Evolutionary conservation across 2,797 vertebrate species (phyloP), one percentile per base, ranked within the genome.

Genomic region (Brachyrhaphis roseni): DNA sequence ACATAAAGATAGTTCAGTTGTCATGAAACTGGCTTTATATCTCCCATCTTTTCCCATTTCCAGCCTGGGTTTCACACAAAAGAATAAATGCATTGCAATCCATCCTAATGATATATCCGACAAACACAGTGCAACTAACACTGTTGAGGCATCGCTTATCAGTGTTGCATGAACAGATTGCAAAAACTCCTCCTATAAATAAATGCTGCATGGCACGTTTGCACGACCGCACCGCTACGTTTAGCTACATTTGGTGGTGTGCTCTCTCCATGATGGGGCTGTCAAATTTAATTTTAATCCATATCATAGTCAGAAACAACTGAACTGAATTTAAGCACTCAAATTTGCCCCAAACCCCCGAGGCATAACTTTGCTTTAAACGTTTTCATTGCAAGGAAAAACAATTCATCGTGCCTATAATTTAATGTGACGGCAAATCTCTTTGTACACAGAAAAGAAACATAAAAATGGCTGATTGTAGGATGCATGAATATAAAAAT

Each of bases 401-500:
- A 88, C 80, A 83, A 86, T 86, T 88, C 79, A 87, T 86, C 82
- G 82, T 55, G 57, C n/a, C 55, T 84, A 86, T 93, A 85, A 93
- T 91, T 90, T 62, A 84, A 86, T 36, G 72, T 87, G 88, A 91
- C 53, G 34, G 10, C 39, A 45, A 85, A 80, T 86, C 70, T 89
- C 73, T 82, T 76, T 75, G 78, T 84, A 76, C 75, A 75, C 79
- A 82, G 34, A 55, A 70, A 87, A 77, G 59, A 85, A 72, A 81
- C 34, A 64, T 55, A 49, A 78, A 74, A 20, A 47, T 62, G 34
- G 26, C 39, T 28, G 31, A 1, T 23, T 72, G 72, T 75, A 64
- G 72, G 75, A 86, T 6, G 31, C 80, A 84, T 83, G 78, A 90
- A 84, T 85, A 87, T 59, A 80, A 82, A 80, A 57, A 84, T 47